Base-by-base conservation (phyloP, 2,797 vertebrate genomes). In the Liparis tanakae region DNA sequence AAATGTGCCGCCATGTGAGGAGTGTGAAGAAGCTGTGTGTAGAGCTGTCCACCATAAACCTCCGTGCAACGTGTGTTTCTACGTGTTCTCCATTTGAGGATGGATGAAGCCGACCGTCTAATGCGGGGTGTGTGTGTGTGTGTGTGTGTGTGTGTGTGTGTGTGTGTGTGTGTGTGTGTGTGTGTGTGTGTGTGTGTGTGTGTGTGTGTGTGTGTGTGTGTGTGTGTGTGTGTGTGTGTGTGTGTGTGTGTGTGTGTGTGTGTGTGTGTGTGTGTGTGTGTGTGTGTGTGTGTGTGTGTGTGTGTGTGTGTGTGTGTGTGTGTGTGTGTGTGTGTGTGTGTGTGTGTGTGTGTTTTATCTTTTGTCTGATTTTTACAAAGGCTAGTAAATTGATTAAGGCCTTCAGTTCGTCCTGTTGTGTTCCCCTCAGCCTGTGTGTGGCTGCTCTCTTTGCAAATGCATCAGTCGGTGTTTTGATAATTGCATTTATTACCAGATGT, bases 201-300 rank as follows among this genome's bases (percentile, higher is more conserved):
- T 55, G 10, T 37, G n/a, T 30, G 6, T 53, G 58, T 63, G n/a
- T 56, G 20, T 46, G 22, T 33, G 62, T 13, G 51, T 59, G 44
- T 70, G 36, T 70, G 36, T 37, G 60, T 18, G 25, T 30, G 6
- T 53, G 63, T 63, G n/a, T 33, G n/a, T 55, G 10, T 37, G n/a
- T 30, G 6, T 53, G 58, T 63, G n/a, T 56, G 20, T 46, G 22
- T 33, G 62, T 13, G 51, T 59, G 44, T 70, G 36, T 70, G 36
- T 37, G 60, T 18, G 25, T 30, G 6, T 53, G 63, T 63, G n/a
- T 33, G n/a, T 55, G 10, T 37, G n/a, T 30, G 6, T 53, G 58
- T 63, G n/a, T 56, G 20, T n/a, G n/a, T n/a, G n/a, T n/a, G n/a
- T n/a, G n/a, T n/a, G n/a, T 41, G 1, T 69, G 51, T 7, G 20